Evolutionary conservation across 2,888 invertebrate genomes (phyloP).

Genomic region (Sympetrum striolatum): DNA sequence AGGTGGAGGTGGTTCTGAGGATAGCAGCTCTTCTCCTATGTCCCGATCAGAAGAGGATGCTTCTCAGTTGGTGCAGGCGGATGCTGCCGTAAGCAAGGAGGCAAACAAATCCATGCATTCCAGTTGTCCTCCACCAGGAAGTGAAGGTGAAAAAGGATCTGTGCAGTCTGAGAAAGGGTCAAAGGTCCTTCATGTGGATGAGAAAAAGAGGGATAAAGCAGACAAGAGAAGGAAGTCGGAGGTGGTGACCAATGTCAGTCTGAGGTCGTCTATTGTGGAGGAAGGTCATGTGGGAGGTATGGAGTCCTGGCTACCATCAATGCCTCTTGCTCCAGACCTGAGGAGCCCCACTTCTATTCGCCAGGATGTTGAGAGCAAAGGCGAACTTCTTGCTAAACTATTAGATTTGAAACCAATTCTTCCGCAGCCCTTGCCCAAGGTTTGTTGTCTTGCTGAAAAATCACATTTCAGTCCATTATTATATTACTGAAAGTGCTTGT

Average conservation of each 20-base stretch:
- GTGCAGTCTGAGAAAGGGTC: background rate
- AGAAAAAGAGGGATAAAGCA: background rate
- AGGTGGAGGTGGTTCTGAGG: background rate
- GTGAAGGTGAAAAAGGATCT: background rate
- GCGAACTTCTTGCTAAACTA: slow-evolving; percentile 73
- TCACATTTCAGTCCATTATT: too few species aligned
- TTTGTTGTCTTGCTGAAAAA: background rate
- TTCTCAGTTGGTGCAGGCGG: background rate
- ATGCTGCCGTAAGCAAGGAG: background rate
- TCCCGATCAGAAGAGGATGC: background rate
- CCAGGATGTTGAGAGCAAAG: slow-evolving; percentile 76
- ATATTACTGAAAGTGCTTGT: too few species aligned
- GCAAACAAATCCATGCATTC: too few species aligned
- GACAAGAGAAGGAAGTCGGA: background rate
- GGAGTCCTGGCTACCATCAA: slow-evolving; percentile 10
- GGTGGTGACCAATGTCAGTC: background rate
- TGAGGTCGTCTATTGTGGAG: background rate
- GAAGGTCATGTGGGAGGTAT: slow-evolving; percentile 5
- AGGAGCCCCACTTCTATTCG: slow-evolving; percentile 66
- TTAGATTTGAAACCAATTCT: slow-evolving; percentile 65
- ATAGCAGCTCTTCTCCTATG: background rate
- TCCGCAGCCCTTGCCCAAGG: background rate
- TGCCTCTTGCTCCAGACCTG: slow-evolving; percentile 33
- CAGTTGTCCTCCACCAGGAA: background rate
- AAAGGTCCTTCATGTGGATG: background rate